Base-by-base conservation (phyloP, 2,113 vertebrate genomes). In the Carassius gibelio region DNA sequence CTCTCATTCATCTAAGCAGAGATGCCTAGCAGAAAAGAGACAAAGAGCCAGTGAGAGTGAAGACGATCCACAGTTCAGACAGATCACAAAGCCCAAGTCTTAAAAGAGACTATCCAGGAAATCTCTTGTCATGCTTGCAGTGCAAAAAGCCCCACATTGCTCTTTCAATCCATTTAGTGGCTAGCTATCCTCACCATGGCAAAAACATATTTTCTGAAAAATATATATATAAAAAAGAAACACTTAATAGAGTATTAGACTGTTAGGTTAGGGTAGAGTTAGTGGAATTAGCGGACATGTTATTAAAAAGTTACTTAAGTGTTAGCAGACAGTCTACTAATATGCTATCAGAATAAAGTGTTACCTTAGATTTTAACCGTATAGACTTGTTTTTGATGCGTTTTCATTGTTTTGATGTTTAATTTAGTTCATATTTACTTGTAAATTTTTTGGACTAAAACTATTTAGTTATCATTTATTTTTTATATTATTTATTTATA, bases 11-110 rank as follows among this genome's bases (percentile, higher is more conserved):
- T 87, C 86, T 83, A 34, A 42, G 38, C 38, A 88, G 79, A 57
- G 83, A 89, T 85, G 85, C 88, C 83, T 78, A 55, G 36, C 66
- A 61, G 79, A 88, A 88, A 90, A 89, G 76, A 93, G 91, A 94
- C 92, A 94, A 94, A 93, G 88, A 84, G 74, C 34, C 88, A 92
- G 91, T 90, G 87, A 93, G 86, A 88, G 88, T 92, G 89, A 92
- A 89, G 90, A 89, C 88, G 91, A 93, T 91, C 80, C 91, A 89
- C 89, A 85, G 91, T 90, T 90, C 92, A 93, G 93, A 94, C 94
- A 88, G 92, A 87, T 90, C 92, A 92, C 93, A 93, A 94, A 93
- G 91, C 89, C 86, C 21, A 66, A 75, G 81, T 78, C 80, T 74
- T 92, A 89, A 92, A 91, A 92, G 36, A 74, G 79, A 48, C 52